phyloP scores from a whole-genome alignment of 1,140 invertebrate species.

The Nasonia longicornis region DNA sequence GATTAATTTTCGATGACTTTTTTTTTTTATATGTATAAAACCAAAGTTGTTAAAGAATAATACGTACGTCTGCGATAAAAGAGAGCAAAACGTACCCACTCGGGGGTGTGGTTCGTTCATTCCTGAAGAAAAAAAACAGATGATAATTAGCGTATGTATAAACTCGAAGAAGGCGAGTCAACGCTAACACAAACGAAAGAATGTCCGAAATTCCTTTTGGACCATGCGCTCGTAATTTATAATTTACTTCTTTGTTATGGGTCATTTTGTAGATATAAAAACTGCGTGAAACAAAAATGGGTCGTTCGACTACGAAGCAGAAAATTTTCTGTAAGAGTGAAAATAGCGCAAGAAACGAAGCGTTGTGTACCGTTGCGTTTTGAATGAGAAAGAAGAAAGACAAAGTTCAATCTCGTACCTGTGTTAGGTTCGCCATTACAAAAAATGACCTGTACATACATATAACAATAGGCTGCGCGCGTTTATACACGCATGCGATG shows the following conservation, averaged over 20 bases:
- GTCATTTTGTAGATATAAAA: slow-evolving; percentile 25
- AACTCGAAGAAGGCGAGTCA: slow-evolving; percentile 1
- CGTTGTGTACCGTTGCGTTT: neutral
- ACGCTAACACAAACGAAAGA: slow-evolving; percentile 1
- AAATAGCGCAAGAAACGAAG: neutral
- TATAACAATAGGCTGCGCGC: neutral
- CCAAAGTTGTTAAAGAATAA: slow-evolving; percentile 41
- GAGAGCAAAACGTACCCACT: neutral
- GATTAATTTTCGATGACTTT: slow-evolving; percentile 39
- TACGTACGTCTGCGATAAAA: slow-evolving; percentile 23
- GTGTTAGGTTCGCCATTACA: slow-evolving; percentile 38
- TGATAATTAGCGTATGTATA: slow-evolving; percentile 27
- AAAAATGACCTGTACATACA: slow-evolving; percentile 40
- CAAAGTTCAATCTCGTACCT: slow-evolving; percentile 26
- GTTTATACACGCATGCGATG: slow-evolving; percentile 19
- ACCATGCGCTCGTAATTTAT: slow-evolving; percentile 1
- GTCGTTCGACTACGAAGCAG: neutral
- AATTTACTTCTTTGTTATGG: slow-evolving; percentile 35
- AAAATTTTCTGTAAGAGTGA: slow-evolving; percentile 24
- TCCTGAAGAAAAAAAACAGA: slow-evolving; percentile 22
- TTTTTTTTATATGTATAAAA: slow-evolving; percentile 26
- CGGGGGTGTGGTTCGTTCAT: neutral
- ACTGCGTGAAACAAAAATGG: neutral
- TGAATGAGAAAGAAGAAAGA: neutral
- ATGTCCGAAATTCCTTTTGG: slow-evolving; percentile 6